Evolutionary conservation across 2,797 vertebrate genomes (phyloP).

Genomic region (Pangasius sanitwongsei): DNA sequence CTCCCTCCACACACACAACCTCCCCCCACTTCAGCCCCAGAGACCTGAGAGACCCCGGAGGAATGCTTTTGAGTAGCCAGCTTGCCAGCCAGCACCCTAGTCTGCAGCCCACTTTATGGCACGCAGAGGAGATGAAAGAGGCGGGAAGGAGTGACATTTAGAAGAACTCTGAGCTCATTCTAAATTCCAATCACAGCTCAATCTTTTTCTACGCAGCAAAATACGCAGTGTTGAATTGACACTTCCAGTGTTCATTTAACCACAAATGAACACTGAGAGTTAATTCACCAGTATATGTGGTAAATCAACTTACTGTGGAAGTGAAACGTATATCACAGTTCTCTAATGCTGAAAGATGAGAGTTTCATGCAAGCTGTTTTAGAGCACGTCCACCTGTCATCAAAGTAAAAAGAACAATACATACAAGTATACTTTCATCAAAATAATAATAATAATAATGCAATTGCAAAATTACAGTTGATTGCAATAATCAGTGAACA

Average conservation of each 20-base stretch:
- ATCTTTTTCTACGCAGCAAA: conserved; percentile 24
- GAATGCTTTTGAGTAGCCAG: conserved; percentile 76
- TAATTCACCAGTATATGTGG: neutral
- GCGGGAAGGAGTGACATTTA: conserved; percentile 59
- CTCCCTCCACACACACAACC: neutral
- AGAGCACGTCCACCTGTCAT: neutral
- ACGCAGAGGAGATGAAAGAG: conserved; percentile 55
- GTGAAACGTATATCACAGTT: neutral
- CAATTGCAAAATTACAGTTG: neutral
- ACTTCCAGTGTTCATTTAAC: conserved; percentile 15
- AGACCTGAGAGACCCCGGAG: conserved; percentile 74
- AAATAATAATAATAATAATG: too few species aligned
- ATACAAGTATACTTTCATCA: neutral
- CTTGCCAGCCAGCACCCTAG: conserved; percentile 49
- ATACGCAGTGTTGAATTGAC: conserved; percentile 8
- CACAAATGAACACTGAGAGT: neutral
- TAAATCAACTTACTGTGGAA: neutral
- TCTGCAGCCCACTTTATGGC: conserved; percentile 54
- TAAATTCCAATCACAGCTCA: conserved; percentile 50
- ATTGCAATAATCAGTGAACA: neutral
- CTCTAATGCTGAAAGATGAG: neutral
- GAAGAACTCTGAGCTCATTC: conserved; percentile 53
- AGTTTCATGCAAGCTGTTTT: neutral
- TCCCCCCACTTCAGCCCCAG: conserved; percentile 65
- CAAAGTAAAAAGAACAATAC: neutral